These are phyloP conservation scores for Coregonus sp. DNA, from an alignment of 2,797 vertebrate genomes.

Conservation along the genomic window DNA sequence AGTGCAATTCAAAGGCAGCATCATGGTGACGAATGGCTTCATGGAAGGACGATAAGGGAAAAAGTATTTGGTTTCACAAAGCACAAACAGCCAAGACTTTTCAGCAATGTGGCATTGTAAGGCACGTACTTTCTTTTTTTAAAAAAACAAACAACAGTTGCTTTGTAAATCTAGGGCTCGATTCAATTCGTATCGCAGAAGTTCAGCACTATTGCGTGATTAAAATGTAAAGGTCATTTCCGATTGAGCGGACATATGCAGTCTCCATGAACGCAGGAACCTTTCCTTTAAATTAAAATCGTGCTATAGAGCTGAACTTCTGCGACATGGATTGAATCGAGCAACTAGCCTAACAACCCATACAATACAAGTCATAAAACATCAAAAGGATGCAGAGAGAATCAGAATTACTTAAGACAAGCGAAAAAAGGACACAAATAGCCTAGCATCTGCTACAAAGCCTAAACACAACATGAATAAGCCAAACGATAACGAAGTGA, in stretches of 20 bases:
- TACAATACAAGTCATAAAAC: no score
- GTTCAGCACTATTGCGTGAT: background rate
- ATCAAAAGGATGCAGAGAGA: no score
- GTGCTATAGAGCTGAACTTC: background rate
- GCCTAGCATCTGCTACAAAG: constrained; percentile 14
- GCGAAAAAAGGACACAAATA: constrained; percentile 19
- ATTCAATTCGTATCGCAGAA: background rate
- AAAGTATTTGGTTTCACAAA: constrained; percentile 47
- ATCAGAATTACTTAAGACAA: constrained; percentile 41
- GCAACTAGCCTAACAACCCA: background rate
- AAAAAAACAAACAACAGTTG: no score
- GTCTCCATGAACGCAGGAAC: background rate
- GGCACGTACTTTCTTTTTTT: constrained; percentile 61
- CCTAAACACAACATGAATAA: constrained; percentile 3
- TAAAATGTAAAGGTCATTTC: background rate
- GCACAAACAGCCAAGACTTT: constrained; percentile 30
- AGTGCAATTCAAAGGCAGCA: constrained; percentile 37
- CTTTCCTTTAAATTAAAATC: background rate
- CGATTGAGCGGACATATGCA: background rate
- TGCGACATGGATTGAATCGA: background rate
- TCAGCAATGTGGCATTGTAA: constrained; percentile 53
- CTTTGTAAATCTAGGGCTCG: constrained; percentile 25
- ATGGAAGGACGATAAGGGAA: constrained; percentile 25
- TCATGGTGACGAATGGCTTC: constrained; percentile 39
- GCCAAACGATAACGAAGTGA: constrained; percentile 22